Evolutionary conservation across 2,113 vertebrate genomes (phyloP).

Genomic region (Marmota monax): DNA sequence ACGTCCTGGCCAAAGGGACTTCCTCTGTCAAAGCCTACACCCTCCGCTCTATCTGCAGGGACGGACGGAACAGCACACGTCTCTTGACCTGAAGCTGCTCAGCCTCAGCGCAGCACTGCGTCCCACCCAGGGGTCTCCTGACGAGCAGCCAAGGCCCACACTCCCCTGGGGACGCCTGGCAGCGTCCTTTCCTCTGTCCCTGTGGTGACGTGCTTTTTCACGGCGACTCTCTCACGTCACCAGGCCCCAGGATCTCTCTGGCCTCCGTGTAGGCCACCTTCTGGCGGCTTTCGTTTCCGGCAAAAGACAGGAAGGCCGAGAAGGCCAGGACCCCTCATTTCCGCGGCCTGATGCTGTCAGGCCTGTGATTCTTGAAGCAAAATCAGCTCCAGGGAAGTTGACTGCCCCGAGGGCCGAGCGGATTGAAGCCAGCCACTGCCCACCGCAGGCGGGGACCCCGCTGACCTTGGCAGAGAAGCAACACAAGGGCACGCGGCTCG

Average conservation of each 20-base stretch:
- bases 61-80: not conserved
- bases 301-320: not conserved
- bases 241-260: not conserved
- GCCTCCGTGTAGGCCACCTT: not conserved
- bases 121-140: not conserved
- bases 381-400: not conserved
- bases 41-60: not conserved
- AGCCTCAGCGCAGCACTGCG: not conserved
- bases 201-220: not conserved
- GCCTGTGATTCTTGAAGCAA: not conserved
- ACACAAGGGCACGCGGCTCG: not conserved
- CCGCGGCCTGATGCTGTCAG: accelerated
- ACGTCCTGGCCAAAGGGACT: not conserved
- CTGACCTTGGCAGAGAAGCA: not conserved
- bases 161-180: not conserved
- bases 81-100: not conserved
- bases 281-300: not conserved
- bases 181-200: not conserved
- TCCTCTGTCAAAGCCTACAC: not conserved
- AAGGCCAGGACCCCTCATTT: not conserved
- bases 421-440: not conserved
- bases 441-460: accelerated
- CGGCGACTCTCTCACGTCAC: not conserved
- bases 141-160: not conserved
- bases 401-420: not conserved